Conservation (phyloP, 2,113 vertebrate genomes). For the Odocoileus hemionus region DNA sequence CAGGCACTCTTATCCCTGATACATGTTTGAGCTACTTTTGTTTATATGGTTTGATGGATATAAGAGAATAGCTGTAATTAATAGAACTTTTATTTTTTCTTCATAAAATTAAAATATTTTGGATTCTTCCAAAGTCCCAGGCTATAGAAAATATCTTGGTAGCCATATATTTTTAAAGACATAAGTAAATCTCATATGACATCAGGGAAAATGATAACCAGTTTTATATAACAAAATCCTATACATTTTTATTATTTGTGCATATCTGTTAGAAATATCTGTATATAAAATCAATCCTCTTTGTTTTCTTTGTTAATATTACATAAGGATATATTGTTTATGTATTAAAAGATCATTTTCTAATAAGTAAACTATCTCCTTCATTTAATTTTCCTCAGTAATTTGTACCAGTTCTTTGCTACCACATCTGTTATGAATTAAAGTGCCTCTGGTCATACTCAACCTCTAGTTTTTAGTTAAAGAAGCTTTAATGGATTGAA, state of each 20-base stretch:
- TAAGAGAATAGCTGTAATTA: neutral
- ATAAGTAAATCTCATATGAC: neutral
- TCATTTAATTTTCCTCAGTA: neutral
- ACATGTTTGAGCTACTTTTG: neutral
- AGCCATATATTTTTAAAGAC: neutral
- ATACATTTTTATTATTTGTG: neutral
- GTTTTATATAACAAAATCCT: neutral
- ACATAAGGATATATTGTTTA: neutral
- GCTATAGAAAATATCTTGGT: neutral
- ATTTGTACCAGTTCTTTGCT: neutral
- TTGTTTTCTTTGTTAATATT: neutral
- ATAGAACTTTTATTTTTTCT: neutral
- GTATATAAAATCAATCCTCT: neutral
- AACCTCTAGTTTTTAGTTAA: constrained; percentile 15
- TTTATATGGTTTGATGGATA: neutral
- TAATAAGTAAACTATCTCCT: neutral
- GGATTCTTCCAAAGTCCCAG: neutral
- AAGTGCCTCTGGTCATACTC: neutral
- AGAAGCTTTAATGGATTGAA: neutral
- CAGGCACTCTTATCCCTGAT: neutral
- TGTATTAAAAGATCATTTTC: neutral
- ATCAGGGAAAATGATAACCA: neutral
- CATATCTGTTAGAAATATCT: neutral
- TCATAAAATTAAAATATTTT: neutral
- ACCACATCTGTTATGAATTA: neutral